phyloP scores from a whole-genome alignment of 2,797 vertebrate genomes.

The Denticeps clupeoides region DNA sequence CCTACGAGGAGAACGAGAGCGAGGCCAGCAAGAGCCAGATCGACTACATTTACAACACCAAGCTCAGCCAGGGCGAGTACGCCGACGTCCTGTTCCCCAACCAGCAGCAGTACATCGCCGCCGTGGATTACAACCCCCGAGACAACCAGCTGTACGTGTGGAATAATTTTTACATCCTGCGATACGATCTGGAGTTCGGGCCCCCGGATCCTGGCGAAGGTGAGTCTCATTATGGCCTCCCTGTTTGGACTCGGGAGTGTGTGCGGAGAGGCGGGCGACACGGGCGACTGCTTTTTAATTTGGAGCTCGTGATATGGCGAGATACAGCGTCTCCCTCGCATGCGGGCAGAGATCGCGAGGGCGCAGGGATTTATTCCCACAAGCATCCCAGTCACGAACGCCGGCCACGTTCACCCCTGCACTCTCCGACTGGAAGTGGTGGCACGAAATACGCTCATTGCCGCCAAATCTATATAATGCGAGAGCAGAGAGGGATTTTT shows the following conservation, averaged over 20 bases:
- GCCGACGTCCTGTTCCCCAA: conserved; percentile 89
- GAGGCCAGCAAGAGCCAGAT: conserved; percentile 84
- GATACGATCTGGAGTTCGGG: conserved; percentile 91
- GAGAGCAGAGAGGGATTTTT: conserved; percentile 12
- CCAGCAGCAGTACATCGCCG: conserved; percentile 94
- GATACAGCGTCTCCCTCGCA: too few species aligned
- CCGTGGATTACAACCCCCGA: conserved; percentile 98
- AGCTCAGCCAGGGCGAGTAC: conserved; percentile 77
- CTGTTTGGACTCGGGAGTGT: conserved; percentile 4
- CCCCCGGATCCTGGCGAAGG: conserved; percentile 92
- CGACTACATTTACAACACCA: conserved; percentile 92
- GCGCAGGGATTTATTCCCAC: conserved; percentile 33
- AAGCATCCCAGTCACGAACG: conserved; percentile 43
- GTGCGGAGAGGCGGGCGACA: conserved; percentile 24
- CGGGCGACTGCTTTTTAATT: conserved; percentile 51
- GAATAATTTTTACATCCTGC: conserved; percentile 97
- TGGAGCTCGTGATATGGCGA: too few species aligned
- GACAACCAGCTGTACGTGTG: conserved; percentile 98
- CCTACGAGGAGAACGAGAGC: conserved; percentile 93
- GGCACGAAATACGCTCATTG: conserved; percentile 31
- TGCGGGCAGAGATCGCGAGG: too few species aligned
- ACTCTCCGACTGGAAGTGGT: conserved; percentile 23
- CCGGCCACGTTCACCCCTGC: conserved; percentile 39
- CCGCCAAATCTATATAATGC: conserved; percentile 18
- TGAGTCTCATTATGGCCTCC: conserved; percentile 43